Base-by-base conservation (phyloP, 2,888 invertebrate species). In the Ditula angustiorana region DNA sequence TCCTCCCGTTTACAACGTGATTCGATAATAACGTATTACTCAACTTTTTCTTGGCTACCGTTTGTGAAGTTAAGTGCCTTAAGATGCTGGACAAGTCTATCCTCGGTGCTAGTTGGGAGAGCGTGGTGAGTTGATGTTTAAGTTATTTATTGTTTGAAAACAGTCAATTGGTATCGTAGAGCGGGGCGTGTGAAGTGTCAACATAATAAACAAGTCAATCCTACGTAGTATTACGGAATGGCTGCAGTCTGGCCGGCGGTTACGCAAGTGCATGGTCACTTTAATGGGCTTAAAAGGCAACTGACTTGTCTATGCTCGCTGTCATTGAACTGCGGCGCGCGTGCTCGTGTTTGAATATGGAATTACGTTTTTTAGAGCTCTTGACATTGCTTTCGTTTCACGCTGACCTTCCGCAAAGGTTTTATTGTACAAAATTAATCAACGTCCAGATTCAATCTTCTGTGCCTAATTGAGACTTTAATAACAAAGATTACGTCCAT, bases 51-150 rank as follows among this genome's bases (percentile, higher is more conserved):
- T 72, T 73, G 74, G 71, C 74, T 63, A 73, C 66, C 55, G 74
- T 76, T 52, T 19, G 62, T 63, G 62, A 63, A 57, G 63, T 58
- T 50, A 44, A 58, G 62, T 63, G 57, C 49, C 28, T 44, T 73
- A 85, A 78, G 44, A 92, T 92, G 92, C 85, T 92, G 91, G 92
- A 92, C 85, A 90, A 87, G 77, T 82, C 85, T 55, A 81, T 87
- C 68, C 68, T 92, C 70, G 91, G 92, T 68, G 90, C 89, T 77
- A 92, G 92, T 82, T 92, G 90, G 92, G 92, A 92, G 78, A 92
- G 92, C 75, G 90, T 92, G 85, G 92, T 92, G 82, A 88, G 92
- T 90, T 71, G 33, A 65, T 52, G 53, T 28, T 30, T 5, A 26
- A n/a, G 24, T 58, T 59, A 35, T 24, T 35, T 24, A 46, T 23